Evolutionary conservation across 2,888 invertebrate genomes (phyloP).

Genomic region (Idaea straminata): DNA sequence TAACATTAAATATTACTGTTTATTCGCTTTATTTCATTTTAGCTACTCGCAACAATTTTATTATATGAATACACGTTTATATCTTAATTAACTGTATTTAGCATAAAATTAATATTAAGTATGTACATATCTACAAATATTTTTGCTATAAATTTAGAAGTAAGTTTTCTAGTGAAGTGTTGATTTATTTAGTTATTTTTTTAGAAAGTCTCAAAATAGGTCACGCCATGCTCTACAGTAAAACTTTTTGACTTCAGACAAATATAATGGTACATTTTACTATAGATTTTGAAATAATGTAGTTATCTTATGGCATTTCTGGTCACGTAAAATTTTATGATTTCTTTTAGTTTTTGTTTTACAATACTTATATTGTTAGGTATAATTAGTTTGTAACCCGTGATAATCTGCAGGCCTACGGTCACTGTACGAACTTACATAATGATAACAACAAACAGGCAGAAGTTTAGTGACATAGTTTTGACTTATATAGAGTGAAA

Average conservation of each 20-base stretch:
- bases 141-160: not conserved
- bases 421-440: not conserved
- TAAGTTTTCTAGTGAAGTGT: not conserved
- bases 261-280: too few species aligned
- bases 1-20: constrained; percentile 35
- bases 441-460: not conserved
- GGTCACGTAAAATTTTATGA: not conserved
- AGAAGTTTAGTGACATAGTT: constrained; percentile 1
- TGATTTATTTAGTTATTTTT: too few species aligned
- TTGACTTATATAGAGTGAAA: not conserved
- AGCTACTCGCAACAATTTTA: not conserved
- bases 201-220: too few species aligned
- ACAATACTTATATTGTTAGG: not conserved
- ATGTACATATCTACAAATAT: not conserved
- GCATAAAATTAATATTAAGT: not conserved
- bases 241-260: too few species aligned
- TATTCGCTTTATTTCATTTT: constrained; percentile 4
- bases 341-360: not conserved
- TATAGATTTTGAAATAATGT: too few species aligned
- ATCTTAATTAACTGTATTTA: not conserved
- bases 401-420: not conserved
- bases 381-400: not conserved
- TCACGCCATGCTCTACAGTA: too few species aligned
- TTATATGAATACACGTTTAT: not conserved
- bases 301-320: not conserved